A percentile compares a stretch with the other conserved stretches of the same genome.
These are phyloP conservation scores for Thalassarche chlororhynchos DNA, from an alignment of 2,113 vertebrate genomes.

Conservation along the genomic window DNA sequence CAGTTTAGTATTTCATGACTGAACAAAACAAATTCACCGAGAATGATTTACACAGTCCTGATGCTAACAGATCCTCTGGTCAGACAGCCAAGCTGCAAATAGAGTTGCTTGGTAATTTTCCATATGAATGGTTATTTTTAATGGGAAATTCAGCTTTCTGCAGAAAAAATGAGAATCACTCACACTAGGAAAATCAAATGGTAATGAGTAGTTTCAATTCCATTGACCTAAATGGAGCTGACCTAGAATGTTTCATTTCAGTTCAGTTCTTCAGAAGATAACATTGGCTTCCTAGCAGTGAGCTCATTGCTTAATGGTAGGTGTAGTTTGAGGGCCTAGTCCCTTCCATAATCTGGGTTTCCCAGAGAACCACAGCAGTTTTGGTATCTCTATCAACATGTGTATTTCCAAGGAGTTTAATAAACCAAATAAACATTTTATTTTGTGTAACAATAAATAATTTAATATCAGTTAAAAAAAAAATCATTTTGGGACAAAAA, in stretches of 20 bases:
- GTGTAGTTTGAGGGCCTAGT: not conserved
- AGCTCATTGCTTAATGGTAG: not conserved
- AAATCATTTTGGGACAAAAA: not conserved
- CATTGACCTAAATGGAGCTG: not conserved
- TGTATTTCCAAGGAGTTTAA: not conserved
- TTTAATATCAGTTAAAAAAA: not conserved
- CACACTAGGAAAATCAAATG: not conserved
- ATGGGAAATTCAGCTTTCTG: not conserved
- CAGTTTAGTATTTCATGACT: not conserved
- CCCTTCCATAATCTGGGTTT: not conserved
- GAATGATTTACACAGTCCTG: not conserved
- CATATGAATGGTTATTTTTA: not conserved
- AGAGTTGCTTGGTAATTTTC: slow-evolving; percentile 1
- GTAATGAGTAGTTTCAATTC: not conserved
- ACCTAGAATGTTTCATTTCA: not conserved
- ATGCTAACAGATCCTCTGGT: not conserved
- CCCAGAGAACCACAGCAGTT: not conserved
- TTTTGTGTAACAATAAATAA: not conserved
- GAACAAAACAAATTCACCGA: not conserved
- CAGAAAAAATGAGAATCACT: not conserved
- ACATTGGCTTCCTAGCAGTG: not conserved
- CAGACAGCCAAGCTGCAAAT: not conserved
- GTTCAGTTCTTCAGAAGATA: not conserved
- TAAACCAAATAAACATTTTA: not conserved
- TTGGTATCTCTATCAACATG: not conserved